Percentiles rank a stretch among this genome's conserved stretches.
Conservation (phyloP, 1,140 invertebrate species). For the Semibalanus balanoides region DNA sequence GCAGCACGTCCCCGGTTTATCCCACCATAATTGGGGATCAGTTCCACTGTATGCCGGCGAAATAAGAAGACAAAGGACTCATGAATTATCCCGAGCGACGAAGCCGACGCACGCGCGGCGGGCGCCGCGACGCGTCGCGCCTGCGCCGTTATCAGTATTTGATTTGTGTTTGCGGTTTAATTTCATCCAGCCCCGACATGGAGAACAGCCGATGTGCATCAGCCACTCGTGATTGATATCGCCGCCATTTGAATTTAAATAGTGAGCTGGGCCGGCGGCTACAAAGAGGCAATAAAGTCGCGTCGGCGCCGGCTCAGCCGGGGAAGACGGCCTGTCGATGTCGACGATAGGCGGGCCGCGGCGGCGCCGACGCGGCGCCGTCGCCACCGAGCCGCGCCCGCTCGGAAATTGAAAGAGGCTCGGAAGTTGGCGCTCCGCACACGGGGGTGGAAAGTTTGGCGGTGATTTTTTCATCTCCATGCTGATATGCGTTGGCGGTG, state of each 20-base stretch:
- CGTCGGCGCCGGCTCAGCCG: neutral
- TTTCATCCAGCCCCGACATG: neutral
- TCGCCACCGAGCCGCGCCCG: neutral
- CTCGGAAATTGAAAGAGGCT: no score
- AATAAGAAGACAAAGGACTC: slow-evolving; percentile 2
- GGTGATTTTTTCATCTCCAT: neutral
- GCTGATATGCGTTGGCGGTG: neutral
- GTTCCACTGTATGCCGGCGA: neutral
- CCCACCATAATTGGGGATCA: neutral
- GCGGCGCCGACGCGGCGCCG: no score
- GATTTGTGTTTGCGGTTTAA: slow-evolving; percentile 1
- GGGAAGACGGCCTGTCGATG: neutral
- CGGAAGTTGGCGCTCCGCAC: neutral
- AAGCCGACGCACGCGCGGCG: neutral
- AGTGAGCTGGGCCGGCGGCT: neutral
- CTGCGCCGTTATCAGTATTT: neutral
- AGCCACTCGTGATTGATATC: neutral
- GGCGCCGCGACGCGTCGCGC: no score
- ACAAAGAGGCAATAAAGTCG: slow-evolving; percentile 2
- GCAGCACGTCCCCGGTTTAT: neutral
- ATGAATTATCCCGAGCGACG: neutral
- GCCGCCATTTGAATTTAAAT: neutral
- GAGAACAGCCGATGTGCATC: neutral
- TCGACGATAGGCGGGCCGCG: neutral
- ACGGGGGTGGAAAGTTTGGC: neutral